phyloP scores from a whole-genome alignment of 2,113 vertebrate genomes.

The Spermophilus dauricus region DNA sequence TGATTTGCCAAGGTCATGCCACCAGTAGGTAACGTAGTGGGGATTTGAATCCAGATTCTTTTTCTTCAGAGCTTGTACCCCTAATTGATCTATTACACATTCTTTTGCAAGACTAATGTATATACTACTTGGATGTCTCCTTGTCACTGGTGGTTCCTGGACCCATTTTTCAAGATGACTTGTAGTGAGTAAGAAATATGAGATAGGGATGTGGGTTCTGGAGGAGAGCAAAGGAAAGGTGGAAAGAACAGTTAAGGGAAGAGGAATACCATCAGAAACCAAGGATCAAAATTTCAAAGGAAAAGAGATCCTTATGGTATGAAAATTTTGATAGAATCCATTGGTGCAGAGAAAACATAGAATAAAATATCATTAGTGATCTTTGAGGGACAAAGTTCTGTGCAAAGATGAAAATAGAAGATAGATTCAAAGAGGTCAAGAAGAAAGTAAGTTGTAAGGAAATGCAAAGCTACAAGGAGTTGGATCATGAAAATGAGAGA shows the following conservation, averaged over 20 bases:
- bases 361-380: not conserved
- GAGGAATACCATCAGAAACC: conserved; percentile 19
- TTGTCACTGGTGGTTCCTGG: conserved; percentile 8
- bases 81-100: not conserved
- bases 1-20: conserved; percentile 18
- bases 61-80: not conserved
- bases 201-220: conserved; percentile 34
- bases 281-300: conserved; percentile 30
- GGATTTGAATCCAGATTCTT: conserved; percentile 40
- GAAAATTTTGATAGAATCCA: not conserved
- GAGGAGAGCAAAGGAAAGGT: conserved; percentile 38
- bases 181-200: conserved; percentile 27
- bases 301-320: not conserved
- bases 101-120: conserved; percentile 50
- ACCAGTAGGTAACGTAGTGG: not conserved
- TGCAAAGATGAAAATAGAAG: conserved; percentile 16
- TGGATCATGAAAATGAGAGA: conserved; percentile 18
- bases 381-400: not conserved
- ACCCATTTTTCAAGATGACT: not conserved
- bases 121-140: not conserved
- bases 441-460: conserved; percentile 54
- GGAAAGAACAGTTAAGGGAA: not conserved
- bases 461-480: not conserved
- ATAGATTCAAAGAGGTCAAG: not conserved
- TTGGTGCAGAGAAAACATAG: not conserved